Conservation (phyloP, 2,888 invertebrate species). For the Latheticus oryzae region DNA sequence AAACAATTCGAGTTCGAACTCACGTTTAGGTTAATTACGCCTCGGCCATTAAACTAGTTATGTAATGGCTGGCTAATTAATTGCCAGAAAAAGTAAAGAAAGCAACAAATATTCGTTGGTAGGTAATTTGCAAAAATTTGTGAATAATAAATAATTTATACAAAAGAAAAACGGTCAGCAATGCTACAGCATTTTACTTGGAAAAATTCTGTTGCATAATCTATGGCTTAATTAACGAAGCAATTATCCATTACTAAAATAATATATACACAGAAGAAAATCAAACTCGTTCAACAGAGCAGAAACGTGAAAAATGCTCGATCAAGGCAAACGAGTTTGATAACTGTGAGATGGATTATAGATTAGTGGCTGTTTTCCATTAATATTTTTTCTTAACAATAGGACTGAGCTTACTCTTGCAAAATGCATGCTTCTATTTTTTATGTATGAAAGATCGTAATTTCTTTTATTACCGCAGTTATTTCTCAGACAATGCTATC, state of each 20-base stretch:
- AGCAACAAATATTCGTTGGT: conserved; percentile 40
- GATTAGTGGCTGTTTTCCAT: conserved; percentile 42
- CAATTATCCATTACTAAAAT: conserved; percentile 41
- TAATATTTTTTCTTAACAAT: conserved; percentile 25
- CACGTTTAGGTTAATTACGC: conserved; percentile 55
- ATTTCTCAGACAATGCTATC: conserved; percentile 37
- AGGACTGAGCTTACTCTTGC: conserved; percentile 33
- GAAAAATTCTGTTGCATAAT: conserved; percentile 34
- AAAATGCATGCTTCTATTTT: conserved; percentile 26
- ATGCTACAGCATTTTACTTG: neutral
- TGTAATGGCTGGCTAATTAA: conserved; percentile 53
- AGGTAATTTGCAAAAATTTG: conserved; percentile 14
- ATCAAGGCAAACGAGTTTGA: conserved; percentile 48
- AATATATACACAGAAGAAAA: conserved; percentile 38
- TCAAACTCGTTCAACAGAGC: conserved; percentile 42
- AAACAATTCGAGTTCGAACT: conserved; percentile 54
- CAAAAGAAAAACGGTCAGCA: conserved; percentile 7
- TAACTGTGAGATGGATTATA: conserved; percentile 44
- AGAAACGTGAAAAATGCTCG: conserved; percentile 42
- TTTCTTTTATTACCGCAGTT: conserved; percentile 39
- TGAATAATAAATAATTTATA: conserved; percentile 18
- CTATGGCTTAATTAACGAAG: conserved; percentile 34
- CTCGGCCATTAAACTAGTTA: conserved; percentile 50
- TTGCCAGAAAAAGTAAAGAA: conserved; percentile 50
- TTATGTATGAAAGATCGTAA: conserved; percentile 29